phyloP scores from a whole-genome alignment of 2,113 vertebrate genomes.

The Corythornis madagascariensis region DNA sequence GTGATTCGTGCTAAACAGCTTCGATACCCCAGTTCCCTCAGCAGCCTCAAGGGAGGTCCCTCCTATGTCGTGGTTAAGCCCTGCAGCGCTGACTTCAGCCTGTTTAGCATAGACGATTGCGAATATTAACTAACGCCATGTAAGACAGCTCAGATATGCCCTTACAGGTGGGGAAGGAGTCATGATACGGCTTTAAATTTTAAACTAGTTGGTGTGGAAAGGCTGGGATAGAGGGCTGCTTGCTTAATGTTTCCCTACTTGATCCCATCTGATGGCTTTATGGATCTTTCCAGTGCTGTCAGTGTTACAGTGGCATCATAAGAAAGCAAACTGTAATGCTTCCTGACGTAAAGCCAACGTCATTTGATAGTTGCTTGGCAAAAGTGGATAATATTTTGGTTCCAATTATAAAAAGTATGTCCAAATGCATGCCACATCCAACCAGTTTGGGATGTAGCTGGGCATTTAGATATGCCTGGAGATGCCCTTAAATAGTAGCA shows the following conservation, averaged over 20 bases:
- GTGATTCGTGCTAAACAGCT: neutral
- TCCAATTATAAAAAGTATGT: neutral
- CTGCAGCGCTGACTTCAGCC: neutral
- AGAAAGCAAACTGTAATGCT: neutral
- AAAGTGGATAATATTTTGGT: neutral
- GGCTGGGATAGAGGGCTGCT: neutral
- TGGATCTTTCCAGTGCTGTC: neutral
- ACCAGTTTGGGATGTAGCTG: neutral
- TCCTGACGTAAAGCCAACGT: neutral
- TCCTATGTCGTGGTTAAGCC: neutral
- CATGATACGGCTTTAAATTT: neutral
- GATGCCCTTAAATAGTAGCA: neutral
- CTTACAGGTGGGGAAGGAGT: neutral
- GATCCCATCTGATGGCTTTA: neutral
- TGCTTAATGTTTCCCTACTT: neutral
- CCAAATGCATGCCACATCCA: neutral
- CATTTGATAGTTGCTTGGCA: neutral
- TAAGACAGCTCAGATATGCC: neutral
- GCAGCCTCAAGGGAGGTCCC: neutral
- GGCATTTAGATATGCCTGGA: neutral
- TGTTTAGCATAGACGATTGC: neutral
- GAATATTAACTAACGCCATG: neutral
- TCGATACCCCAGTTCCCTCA: neutral
- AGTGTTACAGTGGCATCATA: neutral
- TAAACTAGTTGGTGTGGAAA: neutral